Conservation (phyloP, 2,113 vertebrate genomes). For the Ameiurus melas region DNA sequence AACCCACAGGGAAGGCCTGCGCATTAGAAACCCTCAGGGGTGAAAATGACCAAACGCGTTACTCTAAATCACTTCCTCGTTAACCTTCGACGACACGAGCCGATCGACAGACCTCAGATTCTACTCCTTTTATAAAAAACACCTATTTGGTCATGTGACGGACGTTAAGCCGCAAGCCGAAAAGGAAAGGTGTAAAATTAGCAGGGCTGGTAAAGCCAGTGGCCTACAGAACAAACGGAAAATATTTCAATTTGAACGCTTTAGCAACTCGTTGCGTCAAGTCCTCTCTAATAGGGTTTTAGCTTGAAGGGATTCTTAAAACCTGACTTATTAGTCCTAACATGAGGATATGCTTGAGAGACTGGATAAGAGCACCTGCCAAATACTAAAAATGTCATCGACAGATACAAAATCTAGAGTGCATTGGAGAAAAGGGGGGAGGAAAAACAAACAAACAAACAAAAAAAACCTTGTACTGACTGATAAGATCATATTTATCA, state of each 20-base stretch:
- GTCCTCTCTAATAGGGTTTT: background rate
- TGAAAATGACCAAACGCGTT: background rate
- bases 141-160: background rate
- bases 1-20: background rate
- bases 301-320: background rate
- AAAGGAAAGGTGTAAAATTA: background rate
- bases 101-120: constrained; percentile 4
- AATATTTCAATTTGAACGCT: background rate
- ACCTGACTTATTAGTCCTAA: background rate
- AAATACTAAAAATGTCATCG: background rate
- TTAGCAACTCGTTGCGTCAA: background rate
- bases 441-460: background rate
- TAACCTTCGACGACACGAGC: constrained; percentile 7
- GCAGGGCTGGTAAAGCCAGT: background rate
- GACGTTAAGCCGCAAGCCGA: background rate
- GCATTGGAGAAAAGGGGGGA: background rate
- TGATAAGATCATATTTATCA: constrained; percentile 71
- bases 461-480: constrained; percentile 48
- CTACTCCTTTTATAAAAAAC: constrained; percentile 8
- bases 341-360: background rate
- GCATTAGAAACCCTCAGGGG: constrained; percentile 11
- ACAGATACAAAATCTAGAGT: background rate
- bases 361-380: background rate
- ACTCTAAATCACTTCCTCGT: constrained; percentile 37
- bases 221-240: background rate